phyloP scores from a whole-genome alignment of 2,113 vertebrate genomes.

The Melanerpes aurifrons region DNA sequence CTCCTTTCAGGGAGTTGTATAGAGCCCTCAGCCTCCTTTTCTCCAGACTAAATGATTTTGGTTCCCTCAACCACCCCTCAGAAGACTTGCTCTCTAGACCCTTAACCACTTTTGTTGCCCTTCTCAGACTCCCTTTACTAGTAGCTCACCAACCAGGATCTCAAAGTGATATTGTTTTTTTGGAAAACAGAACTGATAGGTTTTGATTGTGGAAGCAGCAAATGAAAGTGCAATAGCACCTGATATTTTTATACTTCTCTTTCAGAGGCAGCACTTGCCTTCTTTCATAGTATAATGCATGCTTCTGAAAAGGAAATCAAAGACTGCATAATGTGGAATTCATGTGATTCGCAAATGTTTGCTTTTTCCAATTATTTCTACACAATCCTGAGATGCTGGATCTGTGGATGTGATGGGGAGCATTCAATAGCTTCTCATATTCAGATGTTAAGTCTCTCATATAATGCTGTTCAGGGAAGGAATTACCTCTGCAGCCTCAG shows the following conservation, averaged over 20 bases:
- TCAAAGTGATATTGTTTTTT: background rate
- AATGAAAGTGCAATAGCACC: background rate
- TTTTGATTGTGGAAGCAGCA: constrained; percentile 1
- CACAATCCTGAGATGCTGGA: constrained; percentile 20
- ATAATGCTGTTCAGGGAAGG: background rate
- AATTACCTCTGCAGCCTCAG: background rate
- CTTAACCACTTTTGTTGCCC: too few species aligned
- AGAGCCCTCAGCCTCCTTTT: too few species aligned
- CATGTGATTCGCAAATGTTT: constrained; percentile 32
- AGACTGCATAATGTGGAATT: background rate
- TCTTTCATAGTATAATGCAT: background rate
- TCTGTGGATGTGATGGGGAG: background rate
- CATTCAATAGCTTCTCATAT: constrained; percentile 20
- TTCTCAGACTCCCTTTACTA: too few species aligned
- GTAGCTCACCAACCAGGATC: fast-evolving
- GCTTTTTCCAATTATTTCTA: constrained; percentile 37
- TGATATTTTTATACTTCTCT: background rate
- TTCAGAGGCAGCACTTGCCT: background rate
- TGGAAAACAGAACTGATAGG: constrained; percentile 13
- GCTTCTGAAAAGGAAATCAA: constrained; percentile 40
- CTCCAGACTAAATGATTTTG: too few species aligned
- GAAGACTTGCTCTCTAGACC: too few species aligned
- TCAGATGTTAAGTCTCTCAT: background rate
- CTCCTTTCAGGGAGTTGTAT: too few species aligned
- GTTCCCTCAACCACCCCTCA: too few species aligned